Conservation (phyloP, 2,113 vertebrate species). For the Asarcornis scutulata region DNA sequence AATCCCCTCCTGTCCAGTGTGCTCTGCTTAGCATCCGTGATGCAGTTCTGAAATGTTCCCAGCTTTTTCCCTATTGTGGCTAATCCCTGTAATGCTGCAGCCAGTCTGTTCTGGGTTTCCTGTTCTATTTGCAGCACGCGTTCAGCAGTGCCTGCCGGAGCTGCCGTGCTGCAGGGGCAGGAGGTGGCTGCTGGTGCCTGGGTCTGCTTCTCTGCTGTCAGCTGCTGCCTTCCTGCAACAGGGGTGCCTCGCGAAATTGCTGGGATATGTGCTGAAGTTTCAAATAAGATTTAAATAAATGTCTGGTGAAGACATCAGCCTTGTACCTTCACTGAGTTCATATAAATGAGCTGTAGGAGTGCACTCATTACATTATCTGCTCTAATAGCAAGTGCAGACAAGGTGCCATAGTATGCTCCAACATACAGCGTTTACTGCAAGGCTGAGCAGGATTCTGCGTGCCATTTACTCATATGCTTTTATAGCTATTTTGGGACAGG, state of each 20-base stretch:
- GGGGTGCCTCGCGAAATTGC: not conserved
- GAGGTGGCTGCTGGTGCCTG: not conserved
- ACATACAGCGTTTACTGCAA: not conserved
- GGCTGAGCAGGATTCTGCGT: not conserved
- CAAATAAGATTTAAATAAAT: not conserved
- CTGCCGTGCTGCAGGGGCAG: not conserved
- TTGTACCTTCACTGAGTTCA: not conserved
- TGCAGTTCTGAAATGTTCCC: slow-evolving; percentile 15
- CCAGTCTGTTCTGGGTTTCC: not conserved
- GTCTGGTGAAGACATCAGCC: not conserved
- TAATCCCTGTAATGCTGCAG: slow-evolving; percentile 33
- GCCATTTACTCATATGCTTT: slow-evolving; percentile 40
- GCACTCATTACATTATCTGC: not conserved
- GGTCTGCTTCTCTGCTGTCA: not conserved
- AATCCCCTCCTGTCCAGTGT: slow-evolving; percentile 52
- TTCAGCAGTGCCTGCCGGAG: not conserved
- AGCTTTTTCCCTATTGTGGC: not conserved
- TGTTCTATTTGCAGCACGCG: not conserved
- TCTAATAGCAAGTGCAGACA: not conserved
- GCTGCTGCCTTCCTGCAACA: not conserved
- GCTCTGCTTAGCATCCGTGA: slow-evolving; percentile 20
- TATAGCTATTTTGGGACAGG: slow-evolving; percentile 49
- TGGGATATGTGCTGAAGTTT: not conserved
- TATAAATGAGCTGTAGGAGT: not conserved
- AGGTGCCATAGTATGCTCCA: not conserved